Percentiles rank a stretch among this genome's conserved stretches.
These are phyloP conservation scores for Leptodactylus fallax DNA, from an alignment of 2,797 vertebrate genomes.

Conservation along the genomic window DNA sequence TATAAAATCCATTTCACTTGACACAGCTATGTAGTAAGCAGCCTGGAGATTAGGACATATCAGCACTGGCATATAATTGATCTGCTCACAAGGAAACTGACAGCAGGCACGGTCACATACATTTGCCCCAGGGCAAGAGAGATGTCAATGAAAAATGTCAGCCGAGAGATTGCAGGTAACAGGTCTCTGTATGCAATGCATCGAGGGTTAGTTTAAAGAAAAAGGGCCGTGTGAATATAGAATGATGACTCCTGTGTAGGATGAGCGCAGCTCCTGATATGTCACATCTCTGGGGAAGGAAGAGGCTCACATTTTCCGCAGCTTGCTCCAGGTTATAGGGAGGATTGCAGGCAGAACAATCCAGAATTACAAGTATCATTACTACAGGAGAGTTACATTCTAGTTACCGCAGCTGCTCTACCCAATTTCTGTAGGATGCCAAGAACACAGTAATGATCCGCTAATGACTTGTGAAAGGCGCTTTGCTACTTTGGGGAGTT, in stretches of 20 bases:
- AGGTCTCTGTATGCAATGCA: too few relatives aligned
- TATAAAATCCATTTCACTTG: constrained; percentile 14
- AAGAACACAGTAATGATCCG: not conserved
- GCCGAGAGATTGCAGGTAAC: not conserved
- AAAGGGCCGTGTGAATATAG: too few relatives aligned
- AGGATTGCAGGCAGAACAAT: not conserved
- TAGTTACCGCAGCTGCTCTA: not conserved
- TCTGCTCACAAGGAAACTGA: constrained; percentile 25
- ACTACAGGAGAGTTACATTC: not conserved
- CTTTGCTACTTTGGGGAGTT: not conserved
- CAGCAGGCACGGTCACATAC: constrained; percentile 23
- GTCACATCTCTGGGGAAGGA: constrained; percentile 2
- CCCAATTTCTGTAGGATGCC: not conserved
- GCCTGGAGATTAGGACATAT: constrained; percentile 3
- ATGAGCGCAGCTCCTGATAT: not conserved
- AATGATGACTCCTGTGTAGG: not conserved
- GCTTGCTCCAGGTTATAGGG: constrained; percentile 17
- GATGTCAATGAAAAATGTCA: too few relatives aligned
- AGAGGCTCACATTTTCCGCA: constrained; percentile 18
- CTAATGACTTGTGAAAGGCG: not conserved
- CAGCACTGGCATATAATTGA: constrained; percentile 20
- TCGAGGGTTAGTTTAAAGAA: too few relatives aligned
- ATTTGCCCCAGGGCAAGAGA: constrained; percentile 21
- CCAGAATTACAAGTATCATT: not conserved
- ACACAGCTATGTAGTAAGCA: not conserved